Percentiles rank a stretch among this genome's conserved stretches.
Evolutionary conservation across 2,888 invertebrate species (phyloP).

Genomic region (Busseola fusca): DNA sequence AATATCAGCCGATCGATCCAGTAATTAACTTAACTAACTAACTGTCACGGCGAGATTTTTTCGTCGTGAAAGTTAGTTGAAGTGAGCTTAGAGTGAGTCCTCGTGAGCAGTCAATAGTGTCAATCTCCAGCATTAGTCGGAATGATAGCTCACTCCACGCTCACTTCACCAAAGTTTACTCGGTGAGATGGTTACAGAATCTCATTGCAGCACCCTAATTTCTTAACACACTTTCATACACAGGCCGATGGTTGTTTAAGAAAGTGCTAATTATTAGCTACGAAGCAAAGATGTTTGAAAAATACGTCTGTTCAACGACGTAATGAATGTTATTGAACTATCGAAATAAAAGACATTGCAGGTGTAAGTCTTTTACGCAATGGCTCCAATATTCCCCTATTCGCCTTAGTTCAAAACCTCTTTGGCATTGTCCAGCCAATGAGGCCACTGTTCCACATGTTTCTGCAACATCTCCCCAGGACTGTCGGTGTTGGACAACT

Average conservation of each 20-base stretch:
- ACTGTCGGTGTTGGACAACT: constrained; percentile 85
- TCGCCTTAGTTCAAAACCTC: constrained; percentile 56
- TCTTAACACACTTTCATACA: neutral
- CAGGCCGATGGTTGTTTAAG: too few species aligned
- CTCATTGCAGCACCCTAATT: neutral
- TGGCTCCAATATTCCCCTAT: neutral
- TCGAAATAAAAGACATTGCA: neutral
- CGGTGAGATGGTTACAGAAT: too few species aligned
- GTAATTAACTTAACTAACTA: too few species aligned
- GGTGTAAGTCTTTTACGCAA: neutral
- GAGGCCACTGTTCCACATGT: constrained; percentile 87
- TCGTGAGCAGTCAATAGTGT: too few species aligned
- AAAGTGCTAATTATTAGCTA: too few species aligned
- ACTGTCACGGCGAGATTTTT: too few species aligned
- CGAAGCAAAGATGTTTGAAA: neutral
- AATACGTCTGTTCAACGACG: neutral
- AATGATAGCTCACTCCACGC: too few species aligned
- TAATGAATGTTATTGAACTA: neutral
- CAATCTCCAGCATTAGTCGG: too few species aligned
- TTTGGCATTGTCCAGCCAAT: constrained; percentile 67
- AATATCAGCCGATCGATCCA: neutral
- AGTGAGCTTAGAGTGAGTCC: too few species aligned
- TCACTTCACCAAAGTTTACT: too few species aligned
- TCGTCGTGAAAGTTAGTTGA: too few species aligned
- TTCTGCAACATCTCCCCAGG: constrained; percentile 87